Evolutionary conservation across 2,797 vertebrate species (phyloP).

Genomic region (Psittacula echo): DNA sequence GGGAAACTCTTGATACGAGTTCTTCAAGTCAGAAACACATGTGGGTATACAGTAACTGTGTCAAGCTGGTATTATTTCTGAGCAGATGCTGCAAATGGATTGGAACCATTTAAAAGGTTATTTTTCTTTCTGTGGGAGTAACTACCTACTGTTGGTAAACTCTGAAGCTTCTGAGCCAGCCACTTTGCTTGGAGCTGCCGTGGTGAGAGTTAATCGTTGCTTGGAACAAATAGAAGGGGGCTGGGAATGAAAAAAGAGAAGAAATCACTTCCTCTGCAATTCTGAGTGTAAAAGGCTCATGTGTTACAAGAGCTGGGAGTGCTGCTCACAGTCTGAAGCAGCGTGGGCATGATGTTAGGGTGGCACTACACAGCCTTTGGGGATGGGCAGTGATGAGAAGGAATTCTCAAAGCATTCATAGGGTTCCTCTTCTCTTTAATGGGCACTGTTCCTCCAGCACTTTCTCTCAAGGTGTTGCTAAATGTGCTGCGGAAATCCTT

Average conservation of each 20-base stretch:
- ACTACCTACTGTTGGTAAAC: background rate
- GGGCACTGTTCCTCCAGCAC: fast-evolving
- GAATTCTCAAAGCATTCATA: too few relatives aligned
- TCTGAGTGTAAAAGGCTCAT: constrained; percentile 41
- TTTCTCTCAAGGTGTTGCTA: background rate
- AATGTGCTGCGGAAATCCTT: background rate
- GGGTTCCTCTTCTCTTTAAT: background rate
- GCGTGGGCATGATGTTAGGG: constrained; percentile 20
- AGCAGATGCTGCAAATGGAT: background rate
- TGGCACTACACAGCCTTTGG: background rate
- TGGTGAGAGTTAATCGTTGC: constrained; percentile 1
- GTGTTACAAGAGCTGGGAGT: constrained; percentile 47
- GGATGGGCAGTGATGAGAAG: background rate
- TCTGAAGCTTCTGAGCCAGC: background rate
- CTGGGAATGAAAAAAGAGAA: background rate
- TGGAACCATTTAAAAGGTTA: background rate
- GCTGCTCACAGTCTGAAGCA: background rate
- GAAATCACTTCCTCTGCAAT: background rate
- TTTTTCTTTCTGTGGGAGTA: background rate
- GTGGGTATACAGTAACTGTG: background rate
- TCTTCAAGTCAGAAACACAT: background rate
- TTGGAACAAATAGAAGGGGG: background rate
- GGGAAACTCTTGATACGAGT: background rate
- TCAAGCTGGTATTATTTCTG: background rate
- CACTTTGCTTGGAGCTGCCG: background rate